Conservation (phyloP, 2,888 invertebrate species). For the Melanchra persicariae region DNA sequence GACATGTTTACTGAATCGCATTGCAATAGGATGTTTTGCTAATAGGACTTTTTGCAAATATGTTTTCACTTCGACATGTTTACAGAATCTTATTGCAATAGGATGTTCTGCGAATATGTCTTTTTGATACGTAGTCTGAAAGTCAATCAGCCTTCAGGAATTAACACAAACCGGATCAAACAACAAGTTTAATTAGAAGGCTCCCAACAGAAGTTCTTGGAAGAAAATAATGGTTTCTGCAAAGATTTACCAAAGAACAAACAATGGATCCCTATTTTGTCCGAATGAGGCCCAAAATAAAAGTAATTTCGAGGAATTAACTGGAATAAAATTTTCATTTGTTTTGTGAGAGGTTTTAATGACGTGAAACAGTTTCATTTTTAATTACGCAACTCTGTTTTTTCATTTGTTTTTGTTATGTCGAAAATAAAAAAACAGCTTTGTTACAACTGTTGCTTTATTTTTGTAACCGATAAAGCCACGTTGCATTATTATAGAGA, state of each 20-base stretch:
- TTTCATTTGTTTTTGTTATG: background rate
- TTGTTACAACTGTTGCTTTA: background rate
- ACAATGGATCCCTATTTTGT: constrained; percentile 29
- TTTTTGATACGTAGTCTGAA: background rate
- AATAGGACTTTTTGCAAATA: too few relatives aligned
- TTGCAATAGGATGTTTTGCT: too few relatives aligned
- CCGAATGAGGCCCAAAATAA: constrained; percentile 20
- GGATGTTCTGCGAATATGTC: too few relatives aligned
- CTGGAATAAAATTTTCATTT: background rate
- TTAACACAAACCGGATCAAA: constrained; percentile 25
- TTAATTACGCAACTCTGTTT: background rate
- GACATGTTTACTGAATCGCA: too few relatives aligned
- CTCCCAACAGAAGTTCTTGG: constrained; percentile 6
- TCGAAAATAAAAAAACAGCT: background rate
- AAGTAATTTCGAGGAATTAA: constrained; percentile 20
- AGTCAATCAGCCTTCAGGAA: constrained; percentile 3
- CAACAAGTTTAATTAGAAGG: constrained; percentile 49
- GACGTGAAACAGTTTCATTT: background rate
- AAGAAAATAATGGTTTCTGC: constrained; percentile 32
- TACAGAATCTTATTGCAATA: too few relatives aligned
- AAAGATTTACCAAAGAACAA: constrained; percentile 32
- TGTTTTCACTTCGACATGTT: too few relatives aligned
- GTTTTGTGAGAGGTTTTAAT: background rate
- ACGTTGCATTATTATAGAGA: too few relatives aligned
- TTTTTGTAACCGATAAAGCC: background rate